Conservation (phyloP, 2,797 vertebrate species). For the Sternotherus odoratus region DNA sequence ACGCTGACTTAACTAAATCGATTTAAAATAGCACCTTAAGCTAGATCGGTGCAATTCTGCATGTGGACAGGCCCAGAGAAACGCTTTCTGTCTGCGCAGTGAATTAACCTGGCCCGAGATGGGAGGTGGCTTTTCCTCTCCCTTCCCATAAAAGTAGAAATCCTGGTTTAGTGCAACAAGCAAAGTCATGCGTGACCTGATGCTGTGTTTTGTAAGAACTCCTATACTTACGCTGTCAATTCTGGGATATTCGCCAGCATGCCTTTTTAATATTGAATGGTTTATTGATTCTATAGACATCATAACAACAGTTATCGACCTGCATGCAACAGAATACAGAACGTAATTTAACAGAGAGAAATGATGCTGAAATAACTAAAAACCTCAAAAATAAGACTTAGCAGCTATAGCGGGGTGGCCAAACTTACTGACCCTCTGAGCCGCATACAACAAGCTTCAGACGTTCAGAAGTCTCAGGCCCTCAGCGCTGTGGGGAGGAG, state of each 20-base stretch:
- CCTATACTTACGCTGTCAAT: accelerated
- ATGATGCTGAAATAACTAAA: background rate
- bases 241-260: background rate
- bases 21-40: too few relatives aligned
- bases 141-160: background rate
- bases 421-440: too few relatives aligned
- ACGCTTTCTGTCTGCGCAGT: background rate
- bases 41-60: too few relatives aligned
- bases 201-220: background rate
- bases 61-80: background rate
- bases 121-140: background rate
- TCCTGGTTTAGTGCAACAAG: background rate
- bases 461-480: too few relatives aligned
- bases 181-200: background rate
- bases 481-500: too few relatives aligned
- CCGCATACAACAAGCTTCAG: too few relatives aligned
- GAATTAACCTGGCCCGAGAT: background rate
- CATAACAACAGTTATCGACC: background rate
- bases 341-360: background rate
- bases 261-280: background rate
- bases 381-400: background rate
- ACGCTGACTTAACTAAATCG: background rate
- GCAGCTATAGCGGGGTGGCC: too few relatives aligned
- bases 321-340: too few relatives aligned
- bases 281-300: background rate